A percentile compares a stretch with the other conserved stretches of the same genome.
phyloP scores from a whole-genome alignment of 2,888 invertebrate species.

The Cryptocephalus primarius region DNA sequence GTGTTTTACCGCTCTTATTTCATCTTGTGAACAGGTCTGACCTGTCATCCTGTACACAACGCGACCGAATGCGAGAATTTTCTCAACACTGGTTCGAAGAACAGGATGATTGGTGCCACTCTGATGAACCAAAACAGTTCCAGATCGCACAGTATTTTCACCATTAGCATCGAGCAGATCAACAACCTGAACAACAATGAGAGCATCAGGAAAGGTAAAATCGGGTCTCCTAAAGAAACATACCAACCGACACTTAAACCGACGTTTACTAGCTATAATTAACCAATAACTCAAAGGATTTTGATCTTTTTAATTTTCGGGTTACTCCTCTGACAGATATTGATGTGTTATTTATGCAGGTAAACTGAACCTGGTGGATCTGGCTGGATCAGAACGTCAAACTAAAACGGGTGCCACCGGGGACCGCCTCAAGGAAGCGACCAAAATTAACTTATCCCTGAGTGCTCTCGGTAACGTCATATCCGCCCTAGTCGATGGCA shows the following conservation, averaged over 20 bases:
- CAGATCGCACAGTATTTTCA: conserved; percentile 80
- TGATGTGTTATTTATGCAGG: conserved; percentile 31
- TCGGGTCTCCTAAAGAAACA: too few species aligned
- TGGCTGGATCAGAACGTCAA: conserved; percentile 83
- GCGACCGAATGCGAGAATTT: conserved; percentile 65
- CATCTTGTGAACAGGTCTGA: conserved; percentile 42
- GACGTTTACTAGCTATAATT: too few species aligned
- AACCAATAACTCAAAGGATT: too few species aligned
- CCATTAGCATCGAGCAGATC: conserved; percentile 73
- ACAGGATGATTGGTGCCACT: conserved; percentile 73
- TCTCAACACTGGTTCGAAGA: conserved; percentile 65
- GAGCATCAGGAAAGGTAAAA: conserved; percentile 30
- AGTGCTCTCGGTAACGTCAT: conserved; percentile 86
- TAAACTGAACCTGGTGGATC: conserved; percentile 77
- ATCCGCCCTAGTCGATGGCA: conserved; percentile 74
- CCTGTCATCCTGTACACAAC: conserved; percentile 66
- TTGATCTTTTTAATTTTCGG: too few species aligned
- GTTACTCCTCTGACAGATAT: background rate
- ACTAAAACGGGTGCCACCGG: conserved; percentile 77
- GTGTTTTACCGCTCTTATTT: too few species aligned
- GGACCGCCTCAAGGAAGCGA: conserved; percentile 75
- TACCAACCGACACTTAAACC: too few species aligned
- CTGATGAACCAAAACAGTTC: conserved; percentile 83
- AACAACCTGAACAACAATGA: conserved; percentile 38
- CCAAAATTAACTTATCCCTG: conserved; percentile 78